These are phyloP conservation scores for Peucedramus taeniatus DNA, from an alignment of 2,113 vertebrate genomes.

Conservation along the genomic window DNA sequence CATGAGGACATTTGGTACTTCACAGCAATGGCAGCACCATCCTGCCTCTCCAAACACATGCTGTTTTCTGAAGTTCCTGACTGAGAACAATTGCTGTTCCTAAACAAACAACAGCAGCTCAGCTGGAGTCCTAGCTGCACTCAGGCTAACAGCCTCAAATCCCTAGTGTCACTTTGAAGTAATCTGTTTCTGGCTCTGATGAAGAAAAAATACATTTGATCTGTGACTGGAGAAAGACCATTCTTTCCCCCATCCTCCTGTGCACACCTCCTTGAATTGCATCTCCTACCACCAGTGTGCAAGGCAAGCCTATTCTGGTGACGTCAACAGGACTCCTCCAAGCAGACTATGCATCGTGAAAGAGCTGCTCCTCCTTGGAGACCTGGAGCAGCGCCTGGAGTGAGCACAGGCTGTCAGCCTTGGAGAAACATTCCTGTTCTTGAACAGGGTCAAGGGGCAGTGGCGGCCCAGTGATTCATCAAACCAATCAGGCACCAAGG, in stretches of 20 bases:
- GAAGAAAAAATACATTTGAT: not conserved
- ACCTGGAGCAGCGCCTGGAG: not conserved
- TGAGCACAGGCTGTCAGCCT: not conserved
- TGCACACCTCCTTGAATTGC: not conserved
- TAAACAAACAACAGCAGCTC: not conserved
- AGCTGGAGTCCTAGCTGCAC: not conserved
- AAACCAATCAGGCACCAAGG: not conserved
- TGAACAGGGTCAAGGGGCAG: not conserved
- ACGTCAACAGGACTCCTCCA: not conserved
- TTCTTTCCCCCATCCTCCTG: not conserved
- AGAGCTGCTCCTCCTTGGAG: not conserved
- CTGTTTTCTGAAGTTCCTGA: not conserved
- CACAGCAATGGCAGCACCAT: not conserved
- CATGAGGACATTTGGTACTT: not conserved
- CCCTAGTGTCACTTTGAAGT: fast-evolving
- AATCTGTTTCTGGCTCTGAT: not conserved
- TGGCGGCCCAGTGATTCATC: not conserved
- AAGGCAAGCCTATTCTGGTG: not conserved
- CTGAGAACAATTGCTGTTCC: not conserved
- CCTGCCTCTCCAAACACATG: not conserved
- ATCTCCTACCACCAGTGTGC: fast-evolving
- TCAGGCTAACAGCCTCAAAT: not conserved
- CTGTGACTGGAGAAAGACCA: fast-evolving
- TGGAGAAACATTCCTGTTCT: not conserved
- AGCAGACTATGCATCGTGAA: not conserved